Evolutionary conservation across 2,888 invertebrate genomes (phyloP).

Genomic region (Drosophila ustulata): DNA sequence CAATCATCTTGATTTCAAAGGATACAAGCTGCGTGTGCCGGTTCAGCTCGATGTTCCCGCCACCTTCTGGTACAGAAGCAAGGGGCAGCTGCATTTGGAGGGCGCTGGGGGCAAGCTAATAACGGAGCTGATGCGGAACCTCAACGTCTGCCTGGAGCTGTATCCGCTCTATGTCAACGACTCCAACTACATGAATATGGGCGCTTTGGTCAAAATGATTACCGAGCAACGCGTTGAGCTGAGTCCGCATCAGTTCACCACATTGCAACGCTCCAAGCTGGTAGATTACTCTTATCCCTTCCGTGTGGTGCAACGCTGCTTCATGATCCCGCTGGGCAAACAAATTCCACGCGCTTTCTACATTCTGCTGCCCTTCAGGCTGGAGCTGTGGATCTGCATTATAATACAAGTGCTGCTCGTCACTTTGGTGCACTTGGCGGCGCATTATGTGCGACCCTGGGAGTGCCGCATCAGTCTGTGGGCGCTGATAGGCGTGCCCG

Average conservation of each 20-base stretch:
- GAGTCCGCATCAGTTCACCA: conserved; percentile 67
- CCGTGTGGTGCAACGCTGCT: conserved; percentile 54
- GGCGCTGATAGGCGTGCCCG: conserved; percentile 53
- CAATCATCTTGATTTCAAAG: conserved; percentile 39
- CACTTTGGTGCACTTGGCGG: conserved; percentile 14
- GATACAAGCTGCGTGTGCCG: conserved; percentile 62
- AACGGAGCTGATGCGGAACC: conserved; percentile 50
- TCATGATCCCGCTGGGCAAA: conserved; percentile 60
- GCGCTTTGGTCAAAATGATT: conserved; percentile 38
- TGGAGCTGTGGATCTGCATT: conserved; percentile 47
- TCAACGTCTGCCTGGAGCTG: conserved; percentile 57
- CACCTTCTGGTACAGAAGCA: conserved; percentile 59
- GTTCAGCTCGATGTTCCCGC: conserved; percentile 67
- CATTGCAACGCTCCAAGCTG: conserved; percentile 22
- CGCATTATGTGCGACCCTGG: neutral
- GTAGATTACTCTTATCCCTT: conserved; percentile 70
- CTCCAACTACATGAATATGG: conserved; percentile 57
- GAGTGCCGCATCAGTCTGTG: conserved; percentile 20
- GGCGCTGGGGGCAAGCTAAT: conserved; percentile 63
- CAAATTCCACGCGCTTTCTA: conserved; percentile 48
- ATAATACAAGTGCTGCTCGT: neutral
- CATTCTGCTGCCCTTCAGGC: conserved; percentile 52
- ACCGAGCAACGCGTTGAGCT: conserved; percentile 41
- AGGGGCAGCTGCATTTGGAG: conserved; percentile 34
- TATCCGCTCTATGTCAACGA: conserved; percentile 56